Conservation (phyloP, 2,888 invertebrate genomes). For the Tiliacea aurago region DNA sequence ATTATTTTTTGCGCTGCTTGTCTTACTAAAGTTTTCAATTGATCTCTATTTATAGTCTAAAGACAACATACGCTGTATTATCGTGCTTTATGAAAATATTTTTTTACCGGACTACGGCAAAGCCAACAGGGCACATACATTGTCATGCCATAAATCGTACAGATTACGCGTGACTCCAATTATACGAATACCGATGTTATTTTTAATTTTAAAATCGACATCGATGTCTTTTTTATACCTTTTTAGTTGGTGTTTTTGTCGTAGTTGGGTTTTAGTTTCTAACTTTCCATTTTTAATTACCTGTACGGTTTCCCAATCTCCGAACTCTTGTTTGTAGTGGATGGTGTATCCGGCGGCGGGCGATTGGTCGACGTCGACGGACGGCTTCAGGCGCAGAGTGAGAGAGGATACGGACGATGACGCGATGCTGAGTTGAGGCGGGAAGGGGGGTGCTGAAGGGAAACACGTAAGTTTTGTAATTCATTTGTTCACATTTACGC, state of each 20-base stretch:
- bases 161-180: too few relatives aligned
- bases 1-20: neutral
- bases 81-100: neutral
- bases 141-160: too few relatives aligned
- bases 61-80: neutral
- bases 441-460: constrained; percentile 86
- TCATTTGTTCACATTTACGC: neutral
- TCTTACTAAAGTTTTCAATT: neutral
- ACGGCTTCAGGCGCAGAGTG: constrained; percentile 86
- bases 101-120: too few relatives aligned
- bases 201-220: too few relatives aligned
- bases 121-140: too few relatives aligned
- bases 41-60: neutral
- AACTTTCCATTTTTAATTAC: constrained; percentile 67
- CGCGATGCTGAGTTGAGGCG: constrained; percentile 86
- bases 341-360: constrained; percentile 98
- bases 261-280: too few relatives aligned
- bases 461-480: constrained; percentile 3
- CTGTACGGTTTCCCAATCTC: constrained; percentile 97
- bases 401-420: constrained; percentile 89
- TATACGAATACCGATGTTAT: too few relatives aligned
- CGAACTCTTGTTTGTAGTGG: constrained; percentile 98
- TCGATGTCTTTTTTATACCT: too few relatives aligned
- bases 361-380: constrained; percentile 94
- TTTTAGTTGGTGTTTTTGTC: too few relatives aligned